Evolutionary conservation across 2,797 vertebrate species (phyloP).

Genomic region (Podarcis lilfordi): DNA sequence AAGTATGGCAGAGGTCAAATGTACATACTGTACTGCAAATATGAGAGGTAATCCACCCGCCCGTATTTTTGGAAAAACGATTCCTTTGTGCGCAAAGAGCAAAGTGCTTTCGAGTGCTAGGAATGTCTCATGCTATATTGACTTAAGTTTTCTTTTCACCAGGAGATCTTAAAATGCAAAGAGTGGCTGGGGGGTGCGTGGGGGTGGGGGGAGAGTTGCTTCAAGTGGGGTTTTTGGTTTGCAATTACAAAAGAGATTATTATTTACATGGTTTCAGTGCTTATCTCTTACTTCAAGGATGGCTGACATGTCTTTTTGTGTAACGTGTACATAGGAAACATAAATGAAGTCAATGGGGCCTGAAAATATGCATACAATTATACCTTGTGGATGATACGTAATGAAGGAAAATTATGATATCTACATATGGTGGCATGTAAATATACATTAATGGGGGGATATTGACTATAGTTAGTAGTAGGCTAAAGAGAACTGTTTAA

Average conservation of each 20-base stretch:
- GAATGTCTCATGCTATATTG: conserved; percentile 64
- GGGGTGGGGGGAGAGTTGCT: conserved; percentile 1
- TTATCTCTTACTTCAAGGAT: conserved; percentile 30
- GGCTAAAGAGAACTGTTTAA: conserved; percentile 31
- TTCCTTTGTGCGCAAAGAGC: conserved; percentile 47
- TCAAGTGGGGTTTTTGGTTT: conserved; percentile 32
- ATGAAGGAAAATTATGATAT: conserved; percentile 69
- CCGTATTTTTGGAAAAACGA: conserved; percentile 64
- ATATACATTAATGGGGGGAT: conserved; percentile 50
- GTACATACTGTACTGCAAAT: conserved; percentile 58
- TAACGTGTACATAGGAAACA: conserved; percentile 14
- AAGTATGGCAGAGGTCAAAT: conserved; percentile 51
- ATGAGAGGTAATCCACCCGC: conserved; percentile 52
- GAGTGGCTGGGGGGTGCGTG: conserved; percentile 3
- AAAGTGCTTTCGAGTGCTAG: conserved; percentile 61
- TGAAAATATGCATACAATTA: conserved; percentile 70
- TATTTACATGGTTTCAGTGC: neutral
- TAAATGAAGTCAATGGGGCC: conserved; percentile 39
- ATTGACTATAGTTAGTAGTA: conserved; percentile 39
- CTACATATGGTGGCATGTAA: conserved; percentile 62
- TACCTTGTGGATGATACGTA: conserved; percentile 59
- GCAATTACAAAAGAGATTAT: conserved; percentile 17
- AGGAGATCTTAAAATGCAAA: conserved; percentile 49
- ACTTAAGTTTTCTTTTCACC: conserved; percentile 61
- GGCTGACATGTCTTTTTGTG: conserved; percentile 9